Percentiles rank a stretch among this genome's conserved stretches.
These are phyloP conservation scores for Araneus ventricosus DNA, from an alignment of 1,140 invertebrate species.

Conservation along the genomic window DNA sequence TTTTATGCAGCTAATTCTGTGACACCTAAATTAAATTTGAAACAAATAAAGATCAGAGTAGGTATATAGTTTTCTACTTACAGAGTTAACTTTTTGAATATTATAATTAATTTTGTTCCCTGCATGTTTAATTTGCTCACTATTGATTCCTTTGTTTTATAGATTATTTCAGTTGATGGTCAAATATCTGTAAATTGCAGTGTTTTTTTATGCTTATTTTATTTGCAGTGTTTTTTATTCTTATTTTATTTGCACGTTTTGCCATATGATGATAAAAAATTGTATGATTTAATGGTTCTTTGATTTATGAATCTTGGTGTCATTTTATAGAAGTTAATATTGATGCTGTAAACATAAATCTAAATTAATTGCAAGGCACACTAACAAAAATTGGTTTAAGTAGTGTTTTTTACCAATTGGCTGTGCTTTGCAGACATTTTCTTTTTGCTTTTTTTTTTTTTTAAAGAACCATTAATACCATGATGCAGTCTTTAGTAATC, in stretches of 20 bases:
- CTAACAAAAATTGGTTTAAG: background rate
- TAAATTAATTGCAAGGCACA: slow-evolving; percentile 43
- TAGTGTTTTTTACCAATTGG: slow-evolving; percentile 2
- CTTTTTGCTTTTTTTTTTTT: background rate
- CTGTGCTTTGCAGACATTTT: slow-evolving; percentile 38
- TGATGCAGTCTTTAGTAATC: slow-evolving; percentile 80
- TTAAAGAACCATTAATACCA: slow-evolving; percentile 49
- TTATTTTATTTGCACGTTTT: background rate
- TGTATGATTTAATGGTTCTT: slow-evolving; percentile 55
- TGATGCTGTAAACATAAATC: slow-evolving; percentile 73
- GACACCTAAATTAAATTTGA: too few relatives aligned
- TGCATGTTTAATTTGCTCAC: too few relatives aligned
- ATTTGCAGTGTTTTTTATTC: too few relatives aligned
- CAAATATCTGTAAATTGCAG: too few relatives aligned
- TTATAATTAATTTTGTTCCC: too few relatives aligned
- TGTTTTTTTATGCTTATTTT: too few relatives aligned
- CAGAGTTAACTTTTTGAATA: too few relatives aligned
- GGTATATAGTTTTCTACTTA: too few relatives aligned
- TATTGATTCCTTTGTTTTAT: too few relatives aligned
- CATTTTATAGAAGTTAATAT: background rate
- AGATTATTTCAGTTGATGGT: too few relatives aligned
- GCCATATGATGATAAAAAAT: slow-evolving; percentile 61
- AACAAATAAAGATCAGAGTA: too few relatives aligned
- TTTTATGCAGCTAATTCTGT: too few relatives aligned
- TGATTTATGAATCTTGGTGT: slow-evolving; percentile 75